Base-by-base conservation (phyloP, 2,113 vertebrate species). In the Zapus hudsonius region DNA sequence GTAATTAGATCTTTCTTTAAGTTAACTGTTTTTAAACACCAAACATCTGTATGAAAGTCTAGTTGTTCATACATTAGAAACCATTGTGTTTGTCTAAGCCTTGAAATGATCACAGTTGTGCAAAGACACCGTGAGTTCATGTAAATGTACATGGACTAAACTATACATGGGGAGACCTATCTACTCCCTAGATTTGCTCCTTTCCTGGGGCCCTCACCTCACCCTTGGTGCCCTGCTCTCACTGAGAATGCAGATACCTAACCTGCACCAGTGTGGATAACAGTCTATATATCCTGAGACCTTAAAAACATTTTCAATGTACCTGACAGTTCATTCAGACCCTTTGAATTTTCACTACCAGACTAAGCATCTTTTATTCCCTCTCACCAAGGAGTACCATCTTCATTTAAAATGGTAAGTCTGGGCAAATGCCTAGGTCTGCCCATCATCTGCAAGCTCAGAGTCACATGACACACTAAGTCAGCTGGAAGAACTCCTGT, bases 291-390 rank as follows among this genome's bases (percentile, higher is more conserved):
- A 69, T 84, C 61, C 89, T 55, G 17, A 91, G 86, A 42, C 40
- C 90, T 84, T 89, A 63, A 76, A 84, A 93, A 92, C 73, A 87
- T 78, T 82, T 86, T 82, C 89, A 70, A 10, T 66, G 75, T 87
- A 83, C 76, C 64, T 89, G 90, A 94, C 55, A 69, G 44, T 80
- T 94, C 63, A 87, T 91, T 87, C 88, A 55, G 33, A 42, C 27
- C 80, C 57, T 96, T 95, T 93, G 78, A 94, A 90, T 93, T 74
- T 91, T 15, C n/a, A 36, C 57, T 85, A 42, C 66, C 25, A 75
- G 33, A 63, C 55, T 57, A 91, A 84, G 83, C 33, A 25, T 57
- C 55, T 84, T 72, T 70, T 47, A 52, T 25, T 31, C n/a, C 31
- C 9, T 47, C 12, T 47, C 12, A 20, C 19, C 47, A 20, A 38